Evolutionary conservation across 2,113 vertebrate genomes (phyloP), one percentile per base, ranked within the genome.

Genomic region (Puntigrus tetrazona): DNA sequence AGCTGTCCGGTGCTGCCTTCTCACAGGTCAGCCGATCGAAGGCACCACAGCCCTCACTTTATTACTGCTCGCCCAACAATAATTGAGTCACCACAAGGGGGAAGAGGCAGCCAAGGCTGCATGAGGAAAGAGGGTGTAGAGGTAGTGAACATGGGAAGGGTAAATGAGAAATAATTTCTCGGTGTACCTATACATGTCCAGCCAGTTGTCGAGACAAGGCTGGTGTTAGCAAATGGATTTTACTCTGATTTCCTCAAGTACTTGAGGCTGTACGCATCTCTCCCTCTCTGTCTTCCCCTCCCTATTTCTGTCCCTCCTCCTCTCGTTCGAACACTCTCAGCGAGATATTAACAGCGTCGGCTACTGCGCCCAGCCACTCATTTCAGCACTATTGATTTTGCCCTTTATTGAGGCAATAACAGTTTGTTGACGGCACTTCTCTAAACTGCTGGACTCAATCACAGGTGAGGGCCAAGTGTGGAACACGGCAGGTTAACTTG

Each of bases 331-430:
- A 93, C 86, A 76, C 94, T 94, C 94, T 93, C 93, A 92, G 92
- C 86, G 88, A 94, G 87, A 81, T 93, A 97, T 96, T 96, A 97
- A 96, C 96, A 95, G 94, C 93, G 92, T 94, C 94, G 94, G 92
- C 93, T 94, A 94, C 95, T 95, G 92, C 96, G 95, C 94, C 93
- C 88, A 91, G 95, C 91, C 96, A 96, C 96, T 97, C 96, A 96
- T 97, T 97, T 96, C 95, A 91, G 94, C 94, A 94, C 90, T 96
- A 97, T 97, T 96, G 96, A 98, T 96, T 97, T 96, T 96, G 93
- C 92, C 90, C 94, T 95, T 95, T 95, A 95, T 95, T 94, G 94
- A 96, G 94, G 95, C 95, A 96, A 96, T 97, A 97, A 96, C 94
- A 92, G 94, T 96, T 95, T 95, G 95, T 95, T 94, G 95, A 96